phyloP scores from a whole-genome alignment of 2,888 invertebrate genomes.

The Heliconius cydno region DNA sequence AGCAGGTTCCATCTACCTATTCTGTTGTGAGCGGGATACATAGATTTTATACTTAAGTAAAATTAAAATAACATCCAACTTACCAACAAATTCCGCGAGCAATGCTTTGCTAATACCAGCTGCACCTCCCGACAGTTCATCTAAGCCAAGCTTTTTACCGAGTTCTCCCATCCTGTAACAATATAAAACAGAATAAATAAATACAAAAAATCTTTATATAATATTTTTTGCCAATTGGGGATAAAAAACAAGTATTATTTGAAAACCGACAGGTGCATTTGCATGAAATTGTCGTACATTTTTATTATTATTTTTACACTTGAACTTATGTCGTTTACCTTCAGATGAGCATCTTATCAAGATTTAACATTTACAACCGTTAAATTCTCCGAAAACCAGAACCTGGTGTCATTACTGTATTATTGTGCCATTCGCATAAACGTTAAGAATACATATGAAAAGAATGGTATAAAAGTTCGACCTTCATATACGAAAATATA shows the following conservation, averaged over 20 bases:
- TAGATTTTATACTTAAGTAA: no score
- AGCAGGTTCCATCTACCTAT: no score
- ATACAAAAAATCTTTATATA: not conserved
- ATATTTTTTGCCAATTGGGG: no score
- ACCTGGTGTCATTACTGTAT: constrained; percentile 12
- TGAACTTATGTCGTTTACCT: constrained; percentile 12
- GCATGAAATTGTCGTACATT: not conserved
- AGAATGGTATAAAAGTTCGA: not conserved
- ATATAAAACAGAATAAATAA: constrained; percentile 53
- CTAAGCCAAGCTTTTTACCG: constrained; percentile 86
- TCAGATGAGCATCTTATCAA: constrained; percentile 9
- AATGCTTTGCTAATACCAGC: constrained; percentile 90
- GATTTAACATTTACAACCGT: not conserved
- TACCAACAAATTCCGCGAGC: constrained; percentile 93
- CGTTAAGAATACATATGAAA: not conserved
- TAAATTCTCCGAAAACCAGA: not conserved
- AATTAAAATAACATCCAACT: constrained; percentile 32
- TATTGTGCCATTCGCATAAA: not conserved
- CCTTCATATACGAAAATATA: not conserved
- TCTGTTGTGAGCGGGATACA: no score
- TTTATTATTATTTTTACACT: constrained; percentile 14
- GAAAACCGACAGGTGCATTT: not conserved
- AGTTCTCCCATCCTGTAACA: constrained; percentile 81
- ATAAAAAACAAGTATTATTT: not conserved
- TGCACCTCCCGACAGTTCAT: constrained; percentile 88